phyloP scores from a whole-genome alignment of 2,888 invertebrate species.

The Cryptocephalus primarius region DNA sequence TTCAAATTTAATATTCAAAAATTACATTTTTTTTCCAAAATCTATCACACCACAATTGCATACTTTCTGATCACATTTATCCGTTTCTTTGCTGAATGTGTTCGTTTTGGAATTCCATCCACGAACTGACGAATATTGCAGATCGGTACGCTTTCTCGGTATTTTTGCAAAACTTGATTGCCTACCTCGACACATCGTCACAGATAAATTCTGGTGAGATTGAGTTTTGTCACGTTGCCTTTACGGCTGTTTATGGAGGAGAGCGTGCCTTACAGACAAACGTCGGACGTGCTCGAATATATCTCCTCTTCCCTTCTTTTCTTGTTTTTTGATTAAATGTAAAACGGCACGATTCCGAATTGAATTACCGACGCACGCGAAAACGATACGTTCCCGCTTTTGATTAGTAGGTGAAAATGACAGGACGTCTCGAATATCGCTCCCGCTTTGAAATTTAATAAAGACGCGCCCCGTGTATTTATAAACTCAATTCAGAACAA shows the following conservation, averaged over 20 bases:
- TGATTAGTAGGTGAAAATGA: too few relatives aligned
- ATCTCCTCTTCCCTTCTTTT: slow-evolving; percentile 4
- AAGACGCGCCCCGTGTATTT: too few relatives aligned
- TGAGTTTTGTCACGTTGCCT: slow-evolving; percentile 32
- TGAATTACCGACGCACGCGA: too few relatives aligned
- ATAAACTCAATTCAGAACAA: too few relatives aligned
- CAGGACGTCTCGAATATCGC: too few relatives aligned
- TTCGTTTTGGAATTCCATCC: slow-evolving; percentile 2
- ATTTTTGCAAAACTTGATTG: slow-evolving; percentile 13
- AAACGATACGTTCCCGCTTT: too few relatives aligned
- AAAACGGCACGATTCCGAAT: slow-evolving; percentile 1
- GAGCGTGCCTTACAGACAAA: slow-evolving; percentile 2
- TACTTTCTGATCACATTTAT: slow-evolving; percentile 3
- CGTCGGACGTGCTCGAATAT: slow-evolving; percentile 26
- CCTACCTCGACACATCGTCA: slow-evolving; percentile 4
- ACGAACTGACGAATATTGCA: too few relatives aligned
- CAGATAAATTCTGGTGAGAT: slow-evolving; percentile 22
- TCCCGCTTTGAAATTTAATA: too few relatives aligned
- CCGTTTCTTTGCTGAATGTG: slow-evolving; percentile 5
- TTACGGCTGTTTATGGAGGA: slow-evolving; percentile 25
- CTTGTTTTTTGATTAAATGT: too few relatives aligned
- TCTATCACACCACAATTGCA: too few relatives aligned
- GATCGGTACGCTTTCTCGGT: background rate
- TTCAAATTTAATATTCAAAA: too few relatives aligned
- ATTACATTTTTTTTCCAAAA: too few relatives aligned